Evolutionary conservation across 2,113 vertebrate genomes (phyloP).

Genomic region (Elaphurus davidianus): DNA sequence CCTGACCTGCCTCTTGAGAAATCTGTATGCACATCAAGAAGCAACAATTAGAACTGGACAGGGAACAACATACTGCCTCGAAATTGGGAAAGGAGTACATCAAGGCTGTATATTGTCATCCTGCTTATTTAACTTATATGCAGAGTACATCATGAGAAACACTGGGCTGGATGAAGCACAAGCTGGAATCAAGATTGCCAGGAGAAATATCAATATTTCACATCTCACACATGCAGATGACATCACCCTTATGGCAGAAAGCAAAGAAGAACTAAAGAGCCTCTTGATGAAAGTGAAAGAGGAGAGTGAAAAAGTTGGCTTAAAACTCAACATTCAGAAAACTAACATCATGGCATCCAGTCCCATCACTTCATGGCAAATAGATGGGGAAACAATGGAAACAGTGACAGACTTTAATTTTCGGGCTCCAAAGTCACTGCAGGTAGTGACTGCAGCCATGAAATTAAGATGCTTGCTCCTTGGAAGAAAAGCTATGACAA

Average conservation of each 20-base stretch:
- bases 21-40: neutral
- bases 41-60: neutral
- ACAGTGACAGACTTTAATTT: neutral
- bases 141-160: neutral
- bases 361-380: neutral
- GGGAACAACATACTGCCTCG: neutral
- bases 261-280: neutral
- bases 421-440: neutral
- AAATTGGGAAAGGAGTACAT: neutral
- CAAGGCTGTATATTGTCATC: neutral
- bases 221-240: neutral
- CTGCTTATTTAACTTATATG: neutral
- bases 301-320: neutral
- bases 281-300: neutral
- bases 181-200: neutral
- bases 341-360: neutral
- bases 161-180: neutral
- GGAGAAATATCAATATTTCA: neutral
- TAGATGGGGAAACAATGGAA: neutral
- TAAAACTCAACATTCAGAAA: neutral
- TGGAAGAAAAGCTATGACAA: neutral
- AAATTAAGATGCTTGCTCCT: neutral
- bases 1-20: neutral
- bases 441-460: neutral
- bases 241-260: neutral